Base-by-base conservation (phyloP, 92 coral and sea anemone species). In the Meandrina meandrites region DNA sequence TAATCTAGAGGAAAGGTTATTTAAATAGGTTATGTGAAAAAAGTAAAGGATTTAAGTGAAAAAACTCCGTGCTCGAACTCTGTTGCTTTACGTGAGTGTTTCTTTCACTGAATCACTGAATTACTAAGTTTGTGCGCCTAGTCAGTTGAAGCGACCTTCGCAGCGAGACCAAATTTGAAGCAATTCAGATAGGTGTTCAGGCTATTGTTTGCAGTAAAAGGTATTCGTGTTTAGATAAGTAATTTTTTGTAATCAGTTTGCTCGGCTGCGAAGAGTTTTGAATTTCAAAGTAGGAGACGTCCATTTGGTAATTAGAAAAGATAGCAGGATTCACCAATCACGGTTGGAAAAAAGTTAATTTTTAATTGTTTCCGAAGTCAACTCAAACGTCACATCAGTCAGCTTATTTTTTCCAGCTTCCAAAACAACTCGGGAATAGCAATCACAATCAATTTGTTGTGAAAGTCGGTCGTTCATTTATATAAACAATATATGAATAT, bases 271-370 rank as follows among this genome's bases (percentile, higher is more conserved):
- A 54, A 80, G 15, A 60, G 66, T 82, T 82, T 82, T 82, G 78
- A 82, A 82, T 82, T 82, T 82, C 68, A 82, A 82, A 82, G 35
- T 48, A 82, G 86, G 76, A 15, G 35, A 34, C 69, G 22, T 22
- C 50, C 78, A 35, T 66, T 82, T 82, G 78, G 24, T 64, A 81
- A 81, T 68, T 81, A 27, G 30, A 66, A 81, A 81, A 7, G 69
- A 42, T 24, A 42, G 67, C 84, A 67, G 18, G 45, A 27, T n/a
- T 24, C 12, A 2, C 56, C 37, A 81, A 40, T 66, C 84, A 42
- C 53, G 68, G 1, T 79, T 79, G 28, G 72, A 81, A 4, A 27
- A 79, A 67, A 27, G 27, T 8, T 66, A 17, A 79, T 53, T 79
- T 24, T 60, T 28, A 64, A 36, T 42, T 81, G 16, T 32, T 68